Percentiles rank a stretch among this genome's conserved stretches.
Conservation (phyloP, 2,113 vertebrate genomes). For the Mixornis gularis region DNA sequence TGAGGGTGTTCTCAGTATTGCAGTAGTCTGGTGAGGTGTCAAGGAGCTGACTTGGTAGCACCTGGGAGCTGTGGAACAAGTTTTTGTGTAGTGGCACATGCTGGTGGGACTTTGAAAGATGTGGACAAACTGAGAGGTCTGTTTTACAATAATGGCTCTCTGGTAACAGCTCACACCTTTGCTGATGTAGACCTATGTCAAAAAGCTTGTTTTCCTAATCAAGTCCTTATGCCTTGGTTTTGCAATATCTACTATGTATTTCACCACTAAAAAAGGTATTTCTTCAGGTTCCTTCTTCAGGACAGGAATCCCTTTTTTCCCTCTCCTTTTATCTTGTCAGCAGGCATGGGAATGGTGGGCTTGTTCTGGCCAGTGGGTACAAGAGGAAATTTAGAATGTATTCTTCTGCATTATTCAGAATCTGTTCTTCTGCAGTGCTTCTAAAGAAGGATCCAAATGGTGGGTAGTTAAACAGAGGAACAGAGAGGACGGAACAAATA, state of each 20-base stretch:
- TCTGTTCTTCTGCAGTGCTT: neutral
- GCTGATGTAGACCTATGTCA: neutral
- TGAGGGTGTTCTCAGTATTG: neutral
- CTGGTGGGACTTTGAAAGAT: neutral
- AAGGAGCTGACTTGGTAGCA: neutral
- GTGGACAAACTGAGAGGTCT: neutral
- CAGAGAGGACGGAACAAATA: neutral
- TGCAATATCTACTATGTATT: neutral
- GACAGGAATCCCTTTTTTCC: neutral
- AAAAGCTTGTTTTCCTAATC: neutral
- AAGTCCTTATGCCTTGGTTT: neutral
- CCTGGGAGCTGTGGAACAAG: neutral
- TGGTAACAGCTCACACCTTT: neutral
- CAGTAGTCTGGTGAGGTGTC: neutral
- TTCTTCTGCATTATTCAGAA: neutral
- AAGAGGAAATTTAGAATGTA: neutral
- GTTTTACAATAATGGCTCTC: neutral
- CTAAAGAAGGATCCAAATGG: neutral
- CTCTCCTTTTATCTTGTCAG: neutral
- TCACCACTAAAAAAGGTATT: neutral
- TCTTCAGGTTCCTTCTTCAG: neutral
- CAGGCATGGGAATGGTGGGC: neutral
- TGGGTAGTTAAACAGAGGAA: neutral
- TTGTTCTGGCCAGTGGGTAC: neutral
- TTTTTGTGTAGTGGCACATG: neutral